Percentiles rank a stretch among this genome's conserved stretches.
phyloP scores from a whole-genome alignment of 2,113 vertebrate genomes.

The Muscicapa adusta region DNA sequence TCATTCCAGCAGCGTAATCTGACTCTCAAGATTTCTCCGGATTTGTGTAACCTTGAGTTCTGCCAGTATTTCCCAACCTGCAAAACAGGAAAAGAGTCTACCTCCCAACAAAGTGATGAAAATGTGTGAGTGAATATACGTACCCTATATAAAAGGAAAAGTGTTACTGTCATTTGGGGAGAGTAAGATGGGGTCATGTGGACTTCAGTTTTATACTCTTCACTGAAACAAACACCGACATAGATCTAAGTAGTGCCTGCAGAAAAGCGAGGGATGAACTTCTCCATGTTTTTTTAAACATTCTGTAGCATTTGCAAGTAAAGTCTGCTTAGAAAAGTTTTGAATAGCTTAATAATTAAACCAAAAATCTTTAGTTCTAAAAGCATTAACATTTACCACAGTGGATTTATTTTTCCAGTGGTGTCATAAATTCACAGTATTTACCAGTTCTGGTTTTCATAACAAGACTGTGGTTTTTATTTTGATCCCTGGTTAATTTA shows the following conservation, averaged over 20 bases:
- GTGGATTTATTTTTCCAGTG: slow-evolving; percentile 2
- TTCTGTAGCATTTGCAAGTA: slow-evolving; percentile 4
- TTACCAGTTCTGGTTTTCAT: slow-evolving; percentile 58
- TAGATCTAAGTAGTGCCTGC: slow-evolving; percentile 40
- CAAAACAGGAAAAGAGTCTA: background rate
- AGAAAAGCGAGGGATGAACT: slow-evolving; percentile 32
- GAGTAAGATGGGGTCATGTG: background rate
- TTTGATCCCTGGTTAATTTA: slow-evolving; percentile 59
- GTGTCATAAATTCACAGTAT: slow-evolving; percentile 46
- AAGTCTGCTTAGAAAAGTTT: background rate
- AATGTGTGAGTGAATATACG: background rate
- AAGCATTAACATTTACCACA: slow-evolving; percentile 28
- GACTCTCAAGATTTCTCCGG: slow-evolving; percentile 23
- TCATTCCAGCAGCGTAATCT: slow-evolving; percentile 46
- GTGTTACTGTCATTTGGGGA: background rate
- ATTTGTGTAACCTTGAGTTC: slow-evolving; percentile 4
- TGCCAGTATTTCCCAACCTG: background rate
- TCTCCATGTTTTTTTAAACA: background rate
- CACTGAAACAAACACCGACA: slow-evolving; percentile 16
- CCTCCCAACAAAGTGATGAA: background rate
- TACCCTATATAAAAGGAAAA: background rate
- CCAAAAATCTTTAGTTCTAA: background rate
- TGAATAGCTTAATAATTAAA: slow-evolving; percentile 35
- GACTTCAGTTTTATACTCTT: slow-evolving; percentile 37
- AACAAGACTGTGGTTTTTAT: slow-evolving; percentile 57